A percentile compares a stretch with the other conserved stretches of the same genome.
These are phyloP conservation scores for Cairina moschata DNA, from an alignment of 2,113 vertebrate species.

Conservation along the genomic window DNA sequence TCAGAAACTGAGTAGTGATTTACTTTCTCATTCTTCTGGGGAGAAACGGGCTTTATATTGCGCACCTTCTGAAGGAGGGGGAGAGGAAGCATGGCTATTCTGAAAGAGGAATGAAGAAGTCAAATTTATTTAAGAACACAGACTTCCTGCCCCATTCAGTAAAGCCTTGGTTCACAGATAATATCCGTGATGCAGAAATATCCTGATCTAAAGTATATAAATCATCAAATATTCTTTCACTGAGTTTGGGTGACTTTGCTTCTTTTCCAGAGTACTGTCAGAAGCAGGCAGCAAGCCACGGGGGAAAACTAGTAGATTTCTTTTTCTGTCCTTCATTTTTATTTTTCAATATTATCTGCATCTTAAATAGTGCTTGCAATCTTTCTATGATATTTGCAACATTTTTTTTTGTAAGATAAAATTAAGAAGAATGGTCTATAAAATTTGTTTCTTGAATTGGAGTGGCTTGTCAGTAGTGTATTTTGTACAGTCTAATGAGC, in stretches of 20 bases:
- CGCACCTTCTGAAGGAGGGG: neutral
- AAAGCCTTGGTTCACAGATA: neutral
- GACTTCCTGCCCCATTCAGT: neutral
- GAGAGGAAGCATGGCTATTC: neutral
- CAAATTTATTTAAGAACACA: neutral
- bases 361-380: neutral
- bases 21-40: neutral
- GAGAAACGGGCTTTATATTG: neutral
- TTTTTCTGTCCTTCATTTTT: neutral
- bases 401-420: neutral
- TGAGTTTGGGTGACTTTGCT: neutral
- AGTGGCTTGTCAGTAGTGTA: neutral
- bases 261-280: neutral
- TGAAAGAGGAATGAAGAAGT: neutral
- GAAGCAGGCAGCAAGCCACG: neutral
- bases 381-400: neutral
- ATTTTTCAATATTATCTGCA: neutral
- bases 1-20: neutral
- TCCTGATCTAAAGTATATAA: neutral
- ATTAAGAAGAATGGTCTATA: neutral
- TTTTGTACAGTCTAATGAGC: neutral
- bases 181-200: neutral
- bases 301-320: fast-evolving
- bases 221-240: neutral
- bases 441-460: neutral